These are phyloP conservation scores for Bombus impatiens DNA, from an alignment of 1,140 invertebrate species.

Conservation along the genomic window DNA sequence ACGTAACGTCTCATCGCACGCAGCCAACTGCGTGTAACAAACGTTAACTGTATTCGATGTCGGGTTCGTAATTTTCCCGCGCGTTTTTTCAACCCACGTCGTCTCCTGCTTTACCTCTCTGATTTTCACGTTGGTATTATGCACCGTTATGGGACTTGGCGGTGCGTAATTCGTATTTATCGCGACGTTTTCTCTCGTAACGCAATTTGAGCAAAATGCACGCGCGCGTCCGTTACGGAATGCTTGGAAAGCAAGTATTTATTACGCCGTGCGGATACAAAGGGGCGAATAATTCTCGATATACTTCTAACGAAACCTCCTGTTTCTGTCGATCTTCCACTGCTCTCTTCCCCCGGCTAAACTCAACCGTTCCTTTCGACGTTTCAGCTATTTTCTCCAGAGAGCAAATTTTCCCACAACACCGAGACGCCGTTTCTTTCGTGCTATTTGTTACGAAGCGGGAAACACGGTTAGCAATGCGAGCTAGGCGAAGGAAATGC, in stretches of 20 bases:
- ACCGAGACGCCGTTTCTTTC: background rate
- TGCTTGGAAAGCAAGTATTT: background rate
- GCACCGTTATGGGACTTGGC: constrained; percentile 16
- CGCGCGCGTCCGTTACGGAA: background rate
- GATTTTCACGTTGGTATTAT: constrained; percentile 16
- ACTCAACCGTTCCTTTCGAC: background rate
- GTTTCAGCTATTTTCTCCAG: too few species aligned
- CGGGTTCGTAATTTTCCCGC: background rate
- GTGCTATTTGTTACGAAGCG: background rate
- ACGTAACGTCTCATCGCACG: background rate
- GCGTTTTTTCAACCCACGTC: background rate
- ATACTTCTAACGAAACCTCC: background rate
- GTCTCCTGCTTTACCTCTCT: background rate
- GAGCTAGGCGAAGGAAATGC: background rate
- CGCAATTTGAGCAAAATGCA: background rate
- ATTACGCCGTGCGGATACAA: background rate
- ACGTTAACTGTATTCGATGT: background rate
- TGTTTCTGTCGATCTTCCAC: background rate
- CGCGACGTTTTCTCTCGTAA: background rate
- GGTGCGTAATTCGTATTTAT: constrained; percentile 17
- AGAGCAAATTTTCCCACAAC: background rate
- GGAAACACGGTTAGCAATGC: too few species aligned
- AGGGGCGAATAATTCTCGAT: background rate
- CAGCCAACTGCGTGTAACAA: background rate
- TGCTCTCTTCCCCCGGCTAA: background rate